Percentiles rank a stretch among this genome's conserved stretches.
phyloP scores from a whole-genome alignment of 2,113 vertebrate genomes.

The Falcunculus frontatus region DNA sequence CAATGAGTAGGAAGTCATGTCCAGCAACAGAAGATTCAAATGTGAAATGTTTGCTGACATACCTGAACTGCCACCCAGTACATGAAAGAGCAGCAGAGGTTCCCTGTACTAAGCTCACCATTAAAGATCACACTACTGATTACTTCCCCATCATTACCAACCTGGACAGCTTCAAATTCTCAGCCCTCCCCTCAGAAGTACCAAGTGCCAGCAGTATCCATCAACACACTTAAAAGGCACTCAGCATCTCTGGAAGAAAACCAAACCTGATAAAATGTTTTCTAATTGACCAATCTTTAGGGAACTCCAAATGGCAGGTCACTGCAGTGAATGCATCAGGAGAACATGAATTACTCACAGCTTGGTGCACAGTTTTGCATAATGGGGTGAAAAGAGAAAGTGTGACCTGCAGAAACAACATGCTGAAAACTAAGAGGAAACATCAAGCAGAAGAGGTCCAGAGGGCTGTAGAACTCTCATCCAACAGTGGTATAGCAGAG shows the following conservation, averaged over 20 bases:
- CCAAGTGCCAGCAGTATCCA: neutral
- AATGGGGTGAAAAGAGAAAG: neutral
- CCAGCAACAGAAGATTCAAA: neutral
- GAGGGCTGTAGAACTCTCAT: neutral
- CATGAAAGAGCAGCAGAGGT: neutral
- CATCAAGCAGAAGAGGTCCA: neutral
- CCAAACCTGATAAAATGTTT: neutral
- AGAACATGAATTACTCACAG: neutral
- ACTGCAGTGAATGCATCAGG: neutral
- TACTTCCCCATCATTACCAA: neutral
- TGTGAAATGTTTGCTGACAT: neutral
- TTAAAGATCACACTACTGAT: neutral
- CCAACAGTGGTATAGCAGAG: neutral
- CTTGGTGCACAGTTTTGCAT: neutral
- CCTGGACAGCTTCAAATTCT: neutral
- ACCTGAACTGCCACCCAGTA: neutral
- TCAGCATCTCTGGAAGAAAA: neutral
- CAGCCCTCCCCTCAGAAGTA: neutral
- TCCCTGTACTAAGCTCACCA: neutral
- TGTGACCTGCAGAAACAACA: neutral
- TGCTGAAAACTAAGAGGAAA: neutral
- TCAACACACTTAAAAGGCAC: neutral
- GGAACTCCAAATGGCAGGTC: neutral
- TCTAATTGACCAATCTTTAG: neutral
- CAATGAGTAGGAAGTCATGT: neutral